A percentile compares a stretch with the other conserved stretches of the same genome.
phyloP scores from a whole-genome alignment of 2,888 invertebrate species.

The Clusia tigrina region DNA sequence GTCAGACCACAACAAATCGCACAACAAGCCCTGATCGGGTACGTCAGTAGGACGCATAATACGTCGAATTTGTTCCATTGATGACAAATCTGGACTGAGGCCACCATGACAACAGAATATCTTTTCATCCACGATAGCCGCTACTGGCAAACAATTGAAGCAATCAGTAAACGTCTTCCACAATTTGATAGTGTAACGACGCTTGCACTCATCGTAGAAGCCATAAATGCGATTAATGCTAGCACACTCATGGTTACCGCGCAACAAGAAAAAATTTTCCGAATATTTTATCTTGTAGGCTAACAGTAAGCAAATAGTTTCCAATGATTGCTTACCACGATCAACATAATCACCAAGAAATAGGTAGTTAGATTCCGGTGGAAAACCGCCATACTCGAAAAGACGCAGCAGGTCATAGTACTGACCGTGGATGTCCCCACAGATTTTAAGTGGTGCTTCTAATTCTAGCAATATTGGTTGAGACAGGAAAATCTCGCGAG shows the following conservation, averaged over 20 bases:
- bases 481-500: slow-evolving; percentile 97
- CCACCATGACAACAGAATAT: slow-evolving; percentile 86
- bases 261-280: slow-evolving; percentile 95
- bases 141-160: slow-evolving; percentile 98
- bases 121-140: slow-evolving; percentile 86
- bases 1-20: slow-evolving; percentile 98
- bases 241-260: slow-evolving; percentile 98
- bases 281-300: slow-evolving; percentile 99
- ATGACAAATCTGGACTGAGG: slow-evolving; percentile 89
- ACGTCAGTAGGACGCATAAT: slow-evolving; percentile 99
- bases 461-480: slow-evolving; percentile 97
- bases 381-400: slow-evolving; percentile 99
- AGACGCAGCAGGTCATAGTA: slow-evolving; percentile 97
- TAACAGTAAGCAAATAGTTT: slow-evolving; percentile 95
- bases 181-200: slow-evolving; percentile 95
- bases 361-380: slow-evolving; percentile 98
- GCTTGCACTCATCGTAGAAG: slow-evolving; percentile 97
- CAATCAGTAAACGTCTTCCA: slow-evolving; percentile 99
- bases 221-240: slow-evolving; percentile 98
- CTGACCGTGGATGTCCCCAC: slow-evolving; percentile 98
- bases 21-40: slow-evolving; percentile 95
- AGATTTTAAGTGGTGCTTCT: slow-evolving; percentile 99
- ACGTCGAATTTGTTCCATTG: slow-evolving; percentile 98
- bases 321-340: slow-evolving; percentile 96
- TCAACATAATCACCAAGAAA: slow-evolving; percentile 99